phyloP scores from a whole-genome alignment of 2,888 invertebrate species.

The Drosophila atripex region DNA sequence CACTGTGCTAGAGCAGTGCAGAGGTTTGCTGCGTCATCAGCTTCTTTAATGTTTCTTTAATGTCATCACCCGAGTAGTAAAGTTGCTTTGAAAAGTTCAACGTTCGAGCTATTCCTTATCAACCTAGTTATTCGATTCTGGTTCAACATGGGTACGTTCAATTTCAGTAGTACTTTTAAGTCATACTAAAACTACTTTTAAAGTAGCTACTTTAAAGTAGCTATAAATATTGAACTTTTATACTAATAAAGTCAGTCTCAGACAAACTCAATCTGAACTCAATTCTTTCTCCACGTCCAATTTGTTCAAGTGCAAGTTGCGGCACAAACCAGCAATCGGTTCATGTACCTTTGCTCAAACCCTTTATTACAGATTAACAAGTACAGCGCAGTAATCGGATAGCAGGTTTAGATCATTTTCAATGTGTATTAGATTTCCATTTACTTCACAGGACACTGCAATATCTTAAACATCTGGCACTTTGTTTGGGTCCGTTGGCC shows the following conservation, averaged over 20 bases:
- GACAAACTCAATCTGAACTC: no score
- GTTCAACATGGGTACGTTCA: not conserved
- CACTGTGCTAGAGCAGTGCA: not conserved
- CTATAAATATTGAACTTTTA: no score
- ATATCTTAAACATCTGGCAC: not conserved
- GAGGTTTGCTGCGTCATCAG: slow-evolving; percentile 2
- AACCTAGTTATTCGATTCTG: not conserved
- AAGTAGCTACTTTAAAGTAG: no score
- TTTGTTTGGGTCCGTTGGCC: not conserved
- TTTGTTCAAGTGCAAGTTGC: no score
- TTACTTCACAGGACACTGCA: not conserved
- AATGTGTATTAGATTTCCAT: no score
- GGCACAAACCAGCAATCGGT: no score
- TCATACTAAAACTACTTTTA: no score
- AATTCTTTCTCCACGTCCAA: no score
- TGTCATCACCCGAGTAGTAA: not conserved
- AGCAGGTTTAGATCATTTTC: not conserved
- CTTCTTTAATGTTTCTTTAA: no score
- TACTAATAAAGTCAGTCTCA: no score
- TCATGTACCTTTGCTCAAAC: no score
- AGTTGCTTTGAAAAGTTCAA: not conserved
- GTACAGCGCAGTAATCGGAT: not conserved
- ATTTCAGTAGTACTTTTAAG: not conserved
- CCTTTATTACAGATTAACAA: no score
- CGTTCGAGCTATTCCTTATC: not conserved